phyloP scores from a whole-genome alignment of 2,888 invertebrate species.

The Ryuthela nishihirai region DNA sequence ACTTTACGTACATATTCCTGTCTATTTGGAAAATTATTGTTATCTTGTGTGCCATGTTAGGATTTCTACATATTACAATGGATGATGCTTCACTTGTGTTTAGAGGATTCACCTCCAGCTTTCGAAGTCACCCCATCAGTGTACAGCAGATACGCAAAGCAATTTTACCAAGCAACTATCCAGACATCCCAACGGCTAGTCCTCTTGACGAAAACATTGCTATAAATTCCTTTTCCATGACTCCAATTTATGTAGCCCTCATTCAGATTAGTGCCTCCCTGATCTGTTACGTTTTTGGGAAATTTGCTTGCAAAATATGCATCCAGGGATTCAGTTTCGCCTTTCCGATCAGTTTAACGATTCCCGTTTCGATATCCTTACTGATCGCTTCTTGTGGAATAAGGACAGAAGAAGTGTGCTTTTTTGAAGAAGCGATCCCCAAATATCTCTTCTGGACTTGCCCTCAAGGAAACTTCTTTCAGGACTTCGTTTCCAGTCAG shows the following conservation, averaged over 20 bases:
- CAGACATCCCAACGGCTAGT: slow-evolving; percentile 28
- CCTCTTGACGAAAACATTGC: slow-evolving; percentile 23
- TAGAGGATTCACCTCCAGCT: slow-evolving; percentile 67
- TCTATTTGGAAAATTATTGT: slow-evolving; percentile 85
- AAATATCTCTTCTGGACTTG: slow-evolving; percentile 67
- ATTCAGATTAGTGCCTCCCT: slow-evolving; percentile 48
- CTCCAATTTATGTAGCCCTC: slow-evolving; percentile 49
- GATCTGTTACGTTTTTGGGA: slow-evolving; percentile 53
- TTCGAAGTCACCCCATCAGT: slow-evolving; percentile 63
- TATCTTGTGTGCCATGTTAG: slow-evolving; percentile 72
- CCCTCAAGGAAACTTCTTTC: slow-evolving; percentile 73
- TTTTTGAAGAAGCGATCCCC: slow-evolving; percentile 41
- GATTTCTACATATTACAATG: slow-evolving; percentile 65
- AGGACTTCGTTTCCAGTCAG: slow-evolving; percentile 75
- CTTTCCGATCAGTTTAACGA: slow-evolving; percentile 52
- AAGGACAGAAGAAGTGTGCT: slow-evolving; percentile 44
- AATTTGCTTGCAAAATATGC: slow-evolving; percentile 56
- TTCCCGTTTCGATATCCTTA: slow-evolving; percentile 48
- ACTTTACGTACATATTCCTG: slow-evolving; percentile 84
- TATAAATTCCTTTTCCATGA: slow-evolving; percentile 15
- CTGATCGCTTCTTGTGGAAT: slow-evolving; percentile 45
- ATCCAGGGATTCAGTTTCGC: slow-evolving; percentile 54
- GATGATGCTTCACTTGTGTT: slow-evolving; percentile 78
- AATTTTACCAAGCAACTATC: slow-evolving; percentile 8
- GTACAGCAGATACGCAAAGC: slow-evolving; percentile 22